Conservation (phyloP, 2,888 invertebrate genomes). For the Drosophila nr. perissopoda region DNA sequence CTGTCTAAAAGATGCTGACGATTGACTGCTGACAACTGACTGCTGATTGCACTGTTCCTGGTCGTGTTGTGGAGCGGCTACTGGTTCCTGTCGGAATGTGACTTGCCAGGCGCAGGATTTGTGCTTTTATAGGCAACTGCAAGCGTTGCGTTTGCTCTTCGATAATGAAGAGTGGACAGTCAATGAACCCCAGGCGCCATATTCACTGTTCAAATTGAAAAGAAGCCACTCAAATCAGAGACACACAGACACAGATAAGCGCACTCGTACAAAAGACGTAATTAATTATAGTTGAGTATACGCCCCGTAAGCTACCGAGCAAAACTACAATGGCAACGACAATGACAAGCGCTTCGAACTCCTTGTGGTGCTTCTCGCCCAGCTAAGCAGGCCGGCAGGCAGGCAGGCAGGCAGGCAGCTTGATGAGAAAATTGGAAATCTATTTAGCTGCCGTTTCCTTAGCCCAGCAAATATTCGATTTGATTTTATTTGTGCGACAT, state of each 20-base stretch:
- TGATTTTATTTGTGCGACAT: constrained; percentile 58
- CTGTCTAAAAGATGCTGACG: constrained; percentile 14
- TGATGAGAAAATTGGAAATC: constrained; percentile 73
- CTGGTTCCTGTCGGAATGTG: constrained; percentile 52
- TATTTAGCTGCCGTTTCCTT: constrained; percentile 58
- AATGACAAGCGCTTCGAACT: constrained; percentile 28
- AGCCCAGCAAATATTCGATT: constrained; percentile 49
- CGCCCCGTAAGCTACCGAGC: constrained; percentile 54
- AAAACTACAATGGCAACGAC: constrained; percentile 32
- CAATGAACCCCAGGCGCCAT: constrained; percentile 64
- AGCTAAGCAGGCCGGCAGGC: constrained; percentile 1
- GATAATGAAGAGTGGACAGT: constrained; percentile 46
- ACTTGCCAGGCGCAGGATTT: constrained; percentile 26
- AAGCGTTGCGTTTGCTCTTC: constrained; percentile 2
- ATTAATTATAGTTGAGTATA: constrained; percentile 74
- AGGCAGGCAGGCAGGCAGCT: constrained; percentile 5
- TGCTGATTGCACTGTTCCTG: constrained; percentile 8
- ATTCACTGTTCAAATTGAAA: constrained; percentile 68
- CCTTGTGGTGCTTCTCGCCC: constrained; percentile 68
- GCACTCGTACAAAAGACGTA: constrained; percentile 47
- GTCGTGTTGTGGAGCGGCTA: constrained; percentile 18
- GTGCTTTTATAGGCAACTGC: constrained; percentile 60
- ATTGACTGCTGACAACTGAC: background rate
- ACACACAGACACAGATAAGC: constrained; percentile 19
- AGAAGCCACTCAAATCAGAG: constrained; percentile 67